Evolutionary conservation across 2,888 invertebrate genomes (phyloP), one percentile per base, ranked within the genome.

Genomic region (Invenusta paracnida): DNA sequence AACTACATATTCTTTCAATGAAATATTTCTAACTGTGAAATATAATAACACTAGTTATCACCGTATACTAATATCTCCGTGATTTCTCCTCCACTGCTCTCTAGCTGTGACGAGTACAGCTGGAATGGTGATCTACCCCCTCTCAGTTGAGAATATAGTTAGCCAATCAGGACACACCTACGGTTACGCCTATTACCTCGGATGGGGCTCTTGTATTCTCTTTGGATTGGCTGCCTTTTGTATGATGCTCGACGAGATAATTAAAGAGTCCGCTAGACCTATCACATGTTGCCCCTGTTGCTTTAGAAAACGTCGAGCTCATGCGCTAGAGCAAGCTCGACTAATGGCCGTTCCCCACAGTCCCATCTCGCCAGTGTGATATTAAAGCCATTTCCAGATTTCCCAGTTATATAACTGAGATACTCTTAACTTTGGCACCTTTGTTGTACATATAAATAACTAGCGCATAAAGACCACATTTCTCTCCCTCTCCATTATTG

Each of bases 201-300:
- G 90, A n/a, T 91, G 91, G 90, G 90, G 89, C 28, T 89, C 90
- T 30, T 89, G 90, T 67, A 88, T 90, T 85, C 90, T 90, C 88
- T 91, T 90, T 88, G 88, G 89, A 67, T 88, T 89, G 79, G 89
- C 90, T 17, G 89, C 90, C 25, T 87, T 90, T 23, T 90, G 90
- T 87, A 90, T 90, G 90, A 90, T 89, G 86, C 85, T 90, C 67
- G 90, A 90, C 87, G 90, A 90, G 85, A 87, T 90, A 30, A 89
- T 90, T 67, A 88, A 89, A n/a, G 84, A 84, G n/a, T 29, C 84
- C 17, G 29, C 73, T 81, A 23, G 84, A 81, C 84, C 84, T 1
- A 81, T 30, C 31, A 66, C 82, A n/a, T 66, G 82, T 23, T 82
- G 82, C 29, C 30, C 29, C 11, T 82, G 82, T 23, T 73, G 73